Base-by-base conservation (phyloP, 2,113 vertebrate species). In the Coreoperca whiteheadi region DNA sequence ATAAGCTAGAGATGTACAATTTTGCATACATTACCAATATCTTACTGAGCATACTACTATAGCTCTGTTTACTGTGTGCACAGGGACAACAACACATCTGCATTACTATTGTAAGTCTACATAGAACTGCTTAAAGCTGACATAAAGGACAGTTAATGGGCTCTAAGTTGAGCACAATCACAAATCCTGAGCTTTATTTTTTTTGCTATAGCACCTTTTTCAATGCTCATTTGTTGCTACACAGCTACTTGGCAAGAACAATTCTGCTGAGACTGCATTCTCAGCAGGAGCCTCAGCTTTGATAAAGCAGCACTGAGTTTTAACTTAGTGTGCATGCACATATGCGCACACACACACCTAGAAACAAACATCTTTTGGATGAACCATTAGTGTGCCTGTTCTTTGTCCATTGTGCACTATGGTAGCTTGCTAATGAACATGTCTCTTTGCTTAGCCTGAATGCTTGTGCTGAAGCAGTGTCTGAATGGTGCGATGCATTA, bases 371-470 rank as follows among this genome's bases (percentile, higher is more conserved):
- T 56, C 48, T 54, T 63, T 67, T 50, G 51, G 64, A 84, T 91
- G 77, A 87, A 89, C 90, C 85, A 87, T 89, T 87, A 87, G 77
- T 64, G 34, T 10, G 67, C 51, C 51, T 71, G 77, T 83, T 79
- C n/a, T 82, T 77, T 67, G 67, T 65, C 37, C 66, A 50, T 74
- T 71, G 78, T 76, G 75, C 74, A 30, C 74, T 56, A 65, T 28
- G 50, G 70, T 60, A 56, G 41, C 78, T 68, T 87, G 65, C 79
- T 92, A 93, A 92, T 91, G 77, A 92, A 89, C 70, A 82, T 77
- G 84, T 92, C 69, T 88, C 77, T 88, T 89, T 88, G 76, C 83
- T 48, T 67, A 67, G 56, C 48, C 74, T 86, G 71, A 88, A 84
- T 76, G 71, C 71, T 68, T 84, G 71, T 80, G 68, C 72, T 75